phyloP scores from a whole-genome alignment of 2,888 invertebrate species.

The Pinctada fucata region DNA sequence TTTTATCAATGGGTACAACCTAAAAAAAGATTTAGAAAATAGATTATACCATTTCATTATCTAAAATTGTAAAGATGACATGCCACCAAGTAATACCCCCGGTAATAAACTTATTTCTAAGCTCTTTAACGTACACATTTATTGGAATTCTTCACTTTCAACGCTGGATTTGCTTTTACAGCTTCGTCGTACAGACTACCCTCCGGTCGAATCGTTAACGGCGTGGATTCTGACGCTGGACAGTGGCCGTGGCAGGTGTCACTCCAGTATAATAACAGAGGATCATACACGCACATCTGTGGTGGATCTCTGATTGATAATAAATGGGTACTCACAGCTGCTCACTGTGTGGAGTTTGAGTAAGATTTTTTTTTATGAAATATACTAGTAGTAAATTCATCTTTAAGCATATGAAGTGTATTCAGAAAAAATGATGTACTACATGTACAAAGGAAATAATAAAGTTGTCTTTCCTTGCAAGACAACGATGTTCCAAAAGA shows the following conservation, averaged over 20 bases:
- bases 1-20: too few relatives aligned
- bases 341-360: conserved; percentile 45
- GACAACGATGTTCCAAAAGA: too few relatives aligned
- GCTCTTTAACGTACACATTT: too few relatives aligned
- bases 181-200: background rate
- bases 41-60: background rate
- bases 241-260: conserved; percentile 48
- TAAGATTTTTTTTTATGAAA: conserved; percentile 2
- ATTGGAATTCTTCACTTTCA: too few relatives aligned
- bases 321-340: conserved; percentile 49
- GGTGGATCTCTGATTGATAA: conserved; percentile 45
- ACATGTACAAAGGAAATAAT: background rate
- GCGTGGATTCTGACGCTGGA: conserved; percentile 25
- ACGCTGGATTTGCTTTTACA: too few relatives aligned
- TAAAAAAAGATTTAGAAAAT: too few relatives aligned
- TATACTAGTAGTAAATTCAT: background rate
- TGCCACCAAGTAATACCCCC: too few relatives aligned
- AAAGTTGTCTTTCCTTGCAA: too few relatives aligned
- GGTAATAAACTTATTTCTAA: too few relatives aligned
- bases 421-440: background rate
- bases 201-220: conserved; percentile 43
- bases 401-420: background rate
- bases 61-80: background rate
- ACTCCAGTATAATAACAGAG: conserved; percentile 25
- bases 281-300: conserved; percentile 38